phyloP scores from a whole-genome alignment of 2,888 invertebrate genomes.

The Lordiphosa andalusiaca region DNA sequence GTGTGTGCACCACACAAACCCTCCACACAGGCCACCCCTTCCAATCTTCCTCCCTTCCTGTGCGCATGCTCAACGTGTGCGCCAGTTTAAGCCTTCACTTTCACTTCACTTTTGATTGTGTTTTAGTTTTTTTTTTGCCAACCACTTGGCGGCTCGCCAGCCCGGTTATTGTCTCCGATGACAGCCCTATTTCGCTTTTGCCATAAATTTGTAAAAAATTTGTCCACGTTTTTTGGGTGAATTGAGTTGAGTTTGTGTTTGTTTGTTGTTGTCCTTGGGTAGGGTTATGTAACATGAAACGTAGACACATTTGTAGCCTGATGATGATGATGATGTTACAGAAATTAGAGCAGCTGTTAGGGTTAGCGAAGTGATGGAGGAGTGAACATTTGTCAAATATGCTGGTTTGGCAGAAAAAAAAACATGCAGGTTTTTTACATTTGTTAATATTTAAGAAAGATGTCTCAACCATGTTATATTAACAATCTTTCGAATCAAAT shows the following conservation, averaged over 20 bases:
- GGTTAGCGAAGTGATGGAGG: not conserved
- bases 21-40: constrained; percentile 34
- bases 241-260: constrained; percentile 16
- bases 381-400: not conserved
- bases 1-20: constrained; percentile 58
- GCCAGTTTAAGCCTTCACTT: constrained; percentile 37
- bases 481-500: too few species aligned
- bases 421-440: too few species aligned
- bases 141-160: constrained; percentile 34
- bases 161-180: constrained; percentile 39
- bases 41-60: constrained; percentile 11
- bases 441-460: too few species aligned
- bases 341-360: constrained; percentile 31
- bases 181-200: constrained; percentile 39
- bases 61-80: constrained; percentile 41
- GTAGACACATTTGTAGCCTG: not conserved
- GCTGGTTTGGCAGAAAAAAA: constrained; percentile 1
- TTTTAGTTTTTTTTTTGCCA: constrained; percentile 23
- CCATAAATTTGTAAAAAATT: constrained; percentile 52
- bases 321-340: not conserved
- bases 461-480: too few species aligned
- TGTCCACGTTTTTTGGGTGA: constrained; percentile 42
- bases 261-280: constrained; percentile 19
- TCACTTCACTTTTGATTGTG: constrained; percentile 26
- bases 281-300: constrained; percentile 14